Base-by-base conservation (phyloP, 2,888 invertebrate species). In the Arge pagana region DNA sequence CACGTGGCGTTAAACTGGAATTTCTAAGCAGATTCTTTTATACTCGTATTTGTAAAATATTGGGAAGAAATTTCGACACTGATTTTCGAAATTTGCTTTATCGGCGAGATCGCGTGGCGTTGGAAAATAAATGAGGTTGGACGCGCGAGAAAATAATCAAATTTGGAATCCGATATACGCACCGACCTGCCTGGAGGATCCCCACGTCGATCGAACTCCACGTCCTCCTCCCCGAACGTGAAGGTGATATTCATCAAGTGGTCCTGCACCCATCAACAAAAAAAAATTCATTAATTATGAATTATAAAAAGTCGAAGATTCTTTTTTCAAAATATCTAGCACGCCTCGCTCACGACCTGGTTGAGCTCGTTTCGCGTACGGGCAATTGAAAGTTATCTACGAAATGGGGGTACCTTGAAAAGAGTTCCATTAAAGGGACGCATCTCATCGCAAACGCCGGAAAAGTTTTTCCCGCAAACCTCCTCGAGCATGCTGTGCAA, bases 161-260 rank as follows among this genome's bases (percentile, higher is more conserved):
- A 49, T 33, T 58, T 55, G 42, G 49, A 55, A 61, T 58, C 57
- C 59, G 61, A 64, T 64, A 61, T 68, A 69, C 69, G 64, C 68
- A 71, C 79, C 77, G 65, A 87, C 88, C 87, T 84, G 57, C 88
- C 88, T 5, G 89, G 89, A 11, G 89, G 89, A 74, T 90, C 88
- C 13, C 90, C 90, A 63, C 85, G 83, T 58, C 82, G 80, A 73
- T 90, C 88, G 71, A 90, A 90, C 64, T 84, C 84, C 30, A 91
- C 85, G 23, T 78, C 77, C 56, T 89, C 85, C 58, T 84, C 83
- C 48, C 82, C 82, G 60, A 82, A 83, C 3, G 77, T 78, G 75
- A 89, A 89, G 7, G 85, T 84, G 19, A 88, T 87, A 65, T 87
- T 87, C 77, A 85, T 80, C 63, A 91, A 78, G 70, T 87, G 85